These are phyloP conservation scores for Andrena haemorrhoa DNA, from an alignment of 2,888 invertebrate genomes.

Conservation along the genomic window DNA sequence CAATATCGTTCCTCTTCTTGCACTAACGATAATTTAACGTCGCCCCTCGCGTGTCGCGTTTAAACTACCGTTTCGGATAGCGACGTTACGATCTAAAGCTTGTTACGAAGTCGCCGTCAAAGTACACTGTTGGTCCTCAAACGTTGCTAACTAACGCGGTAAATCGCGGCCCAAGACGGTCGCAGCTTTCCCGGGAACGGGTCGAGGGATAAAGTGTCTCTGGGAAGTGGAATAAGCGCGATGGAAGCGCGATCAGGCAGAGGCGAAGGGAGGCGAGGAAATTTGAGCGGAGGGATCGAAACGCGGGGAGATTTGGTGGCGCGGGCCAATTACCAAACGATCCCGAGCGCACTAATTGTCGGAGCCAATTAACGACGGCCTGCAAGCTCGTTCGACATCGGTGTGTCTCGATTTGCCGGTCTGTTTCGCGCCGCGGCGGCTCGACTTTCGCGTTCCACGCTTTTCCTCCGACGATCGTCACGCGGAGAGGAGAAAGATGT, in stretches of 20 bases:
- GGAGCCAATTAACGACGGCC: constrained; percentile 51
- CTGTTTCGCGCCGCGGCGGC: constrained; percentile 66
- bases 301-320: not conserved
- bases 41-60: not conserved
- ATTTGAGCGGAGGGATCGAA: not conserved
- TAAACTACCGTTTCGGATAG: not conserved
- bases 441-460: constrained; percentile 73
- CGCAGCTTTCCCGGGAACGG: not conserved
- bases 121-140: not conserved
- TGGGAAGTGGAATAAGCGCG: not conserved
- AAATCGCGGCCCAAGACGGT: not conserved
- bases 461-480: constrained; percentile 53
- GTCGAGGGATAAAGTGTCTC: too few species aligned
- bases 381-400: constrained; percentile 43
- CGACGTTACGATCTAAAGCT: not conserved
- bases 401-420: constrained; percentile 70
- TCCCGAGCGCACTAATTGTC: constrained; percentile 36
- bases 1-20: not conserved
- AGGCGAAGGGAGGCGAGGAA: not conserved
- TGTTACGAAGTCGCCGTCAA: not conserved
- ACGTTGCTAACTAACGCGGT: not conserved
- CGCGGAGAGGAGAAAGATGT: constrained; percentile 28
- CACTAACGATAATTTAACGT: constrained; percentile 7
- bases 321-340: constrained; percentile 20
- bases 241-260: not conserved